A percentile compares a stretch with the other conserved stretches of the same genome.
phyloP scores from a whole-genome alignment of 1,140 invertebrate species.

The Calycopis cecrops region DNA sequence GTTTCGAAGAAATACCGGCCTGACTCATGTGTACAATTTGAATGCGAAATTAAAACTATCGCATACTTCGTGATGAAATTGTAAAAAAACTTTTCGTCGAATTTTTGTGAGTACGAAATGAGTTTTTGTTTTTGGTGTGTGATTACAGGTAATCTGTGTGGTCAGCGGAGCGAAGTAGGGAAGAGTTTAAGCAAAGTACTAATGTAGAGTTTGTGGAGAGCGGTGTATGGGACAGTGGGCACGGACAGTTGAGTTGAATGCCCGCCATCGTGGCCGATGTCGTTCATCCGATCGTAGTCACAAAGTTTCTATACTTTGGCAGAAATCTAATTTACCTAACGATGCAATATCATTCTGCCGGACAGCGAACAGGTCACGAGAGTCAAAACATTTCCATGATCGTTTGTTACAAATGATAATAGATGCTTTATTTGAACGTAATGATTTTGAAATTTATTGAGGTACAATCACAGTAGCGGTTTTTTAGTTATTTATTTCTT shows the following conservation, averaged over 20 bases:
- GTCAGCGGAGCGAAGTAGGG: constrained; percentile 21
- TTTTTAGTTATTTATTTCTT: too few species aligned
- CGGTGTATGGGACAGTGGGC: constrained; percentile 28
- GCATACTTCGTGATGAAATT: constrained; percentile 27
- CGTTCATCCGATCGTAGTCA: constrained; percentile 50
- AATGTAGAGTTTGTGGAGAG: constrained; percentile 34
- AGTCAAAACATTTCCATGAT: too few species aligned
- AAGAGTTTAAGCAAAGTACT: constrained; percentile 15
- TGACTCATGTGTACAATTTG: constrained; percentile 56
- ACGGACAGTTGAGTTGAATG: constrained; percentile 61
- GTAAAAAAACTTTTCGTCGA: constrained; percentile 15
- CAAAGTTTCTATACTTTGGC: constrained; percentile 52
- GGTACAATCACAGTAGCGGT: too few species aligned
- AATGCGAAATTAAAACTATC: constrained; percentile 63
- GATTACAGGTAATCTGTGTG: constrained; percentile 33
- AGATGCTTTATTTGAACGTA: too few species aligned
- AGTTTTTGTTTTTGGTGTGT: constrained; percentile 21
- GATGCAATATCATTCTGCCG: constrained; percentile 8
- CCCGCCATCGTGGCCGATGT: constrained; percentile 45
- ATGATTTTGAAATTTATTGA: too few species aligned
- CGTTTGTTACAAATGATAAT: too few species aligned
- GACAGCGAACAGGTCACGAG: constrained; percentile 2
- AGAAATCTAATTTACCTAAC: constrained; percentile 16
- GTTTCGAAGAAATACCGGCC: constrained; percentile 53
- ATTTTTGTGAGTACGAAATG: constrained; percentile 16